Evolutionary conservation across 2,797 vertebrate species (phyloP), one percentile per base, ranked within the genome.

Genomic region (Ctenosaura bakeri): DNA sequence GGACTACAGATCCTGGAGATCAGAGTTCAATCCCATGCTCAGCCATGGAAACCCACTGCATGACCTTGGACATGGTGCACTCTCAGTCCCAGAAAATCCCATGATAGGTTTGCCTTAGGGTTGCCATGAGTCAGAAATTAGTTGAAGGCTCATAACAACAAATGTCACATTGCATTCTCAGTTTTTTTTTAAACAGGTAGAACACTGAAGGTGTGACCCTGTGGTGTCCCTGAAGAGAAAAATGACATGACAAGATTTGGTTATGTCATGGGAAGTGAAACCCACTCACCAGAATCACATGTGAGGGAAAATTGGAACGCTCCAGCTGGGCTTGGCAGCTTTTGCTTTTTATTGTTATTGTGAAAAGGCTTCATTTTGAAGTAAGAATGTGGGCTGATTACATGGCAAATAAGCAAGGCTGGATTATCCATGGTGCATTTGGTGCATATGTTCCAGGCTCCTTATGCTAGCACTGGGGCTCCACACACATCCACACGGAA

Each of bases 171-270:
- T 32, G 29, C 29, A 78, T 78, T 78, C 76, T 50, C 95, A 95
- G 92, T 91, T 94, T 94, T 92, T 95, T 14, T 46, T 26, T 10
- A 46, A 10, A 18, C 4, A 4, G 16, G 20, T 62, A 56, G 88
- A n/a, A 8, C 24, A n/a, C 6, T 64, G 32, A 50, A 22, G 24
- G 1, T 20, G 4, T 54, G 24, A 6, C 22, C 9, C 82, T 29
- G 42, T 42, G 9, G 38, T 8, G 6, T 35, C 69, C 16, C 18
- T 62, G 18, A 83, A 83, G 76, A 38, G 14, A 50, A 16, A 6
- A 20, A 32, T n/a, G 38, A 76, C 35, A 76, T 38, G 4, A 20
- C 62, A n/a, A 62, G 38, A n/a, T 76, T 42, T 7, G 6, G n/a
- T 6, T 10, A 14, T 66, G 52, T 29, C 29, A 14, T 62, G 18